Base-by-base conservation (phyloP, 2,888 invertebrate genomes). In the Pterobdella sp. region DNA sequence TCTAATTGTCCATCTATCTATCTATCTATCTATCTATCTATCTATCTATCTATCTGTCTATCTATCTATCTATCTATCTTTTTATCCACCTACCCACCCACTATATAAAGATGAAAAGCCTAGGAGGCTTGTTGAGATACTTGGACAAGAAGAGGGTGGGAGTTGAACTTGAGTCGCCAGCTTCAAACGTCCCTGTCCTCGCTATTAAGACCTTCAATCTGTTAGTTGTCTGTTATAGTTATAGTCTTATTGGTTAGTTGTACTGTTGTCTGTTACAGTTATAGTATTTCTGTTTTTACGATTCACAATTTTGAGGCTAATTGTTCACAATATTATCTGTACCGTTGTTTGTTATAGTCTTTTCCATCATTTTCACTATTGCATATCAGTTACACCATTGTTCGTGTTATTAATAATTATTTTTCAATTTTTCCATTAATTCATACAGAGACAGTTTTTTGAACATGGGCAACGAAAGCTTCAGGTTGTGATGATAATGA, bases 51-150 rank as follows among this genome's bases (percentile, higher is more conserved):
- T n/a, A 26, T 26, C 35, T 31, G 32, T 26, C 29, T n/a, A 31
- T 1, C 35, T 31, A 2, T 66, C n/a, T 18, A 10, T 34, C 36
- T 18, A 0, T 18, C 34, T 22, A 18, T 35, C 37, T 14, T 34
- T 14, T 67, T 67, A 32, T 26, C 35, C 37, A 36, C 37, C 14
- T 35, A 26, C 35, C 18, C 22, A 29, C 49, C 31, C 10, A 26
- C 7, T 29, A 7, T 26, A n/a, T 31, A 2, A 1, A 66, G 60
- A 31, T 52, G 77, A 2, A 72, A 83, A 84, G 79, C 91, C 1
- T 87, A 90, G 92, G 91, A 2, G 88, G 89, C 0, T 83, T 92
- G 60, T 82, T 92, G 31, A 87, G 88, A 79, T 90, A 88, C 81
- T 79, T 91, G 49, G 90, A 91, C 72, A 82, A 81, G 74, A 82